phyloP scores from a whole-genome alignment of 2,797 vertebrate genomes.

The Gymnocypris eckloni region DNA sequence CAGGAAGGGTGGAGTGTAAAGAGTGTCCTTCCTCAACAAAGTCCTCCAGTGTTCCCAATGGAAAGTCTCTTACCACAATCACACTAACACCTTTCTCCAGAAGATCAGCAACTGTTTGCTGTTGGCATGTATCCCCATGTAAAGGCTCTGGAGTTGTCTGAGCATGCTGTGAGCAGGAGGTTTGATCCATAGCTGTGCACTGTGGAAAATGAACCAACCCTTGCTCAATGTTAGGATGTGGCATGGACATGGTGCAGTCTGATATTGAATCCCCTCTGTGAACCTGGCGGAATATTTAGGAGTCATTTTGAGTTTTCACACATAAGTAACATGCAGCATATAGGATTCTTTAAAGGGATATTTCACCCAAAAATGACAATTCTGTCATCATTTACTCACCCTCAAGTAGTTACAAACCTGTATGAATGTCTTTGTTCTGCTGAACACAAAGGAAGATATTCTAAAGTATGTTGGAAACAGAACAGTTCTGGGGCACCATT shows the following conservation, averaged over 20 bases:
- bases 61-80: conserved; percentile 76
- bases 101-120: conserved; percentile 59
- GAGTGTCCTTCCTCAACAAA: conserved; percentile 69
- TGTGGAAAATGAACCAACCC: conserved; percentile 68
- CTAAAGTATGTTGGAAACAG: no score
- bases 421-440: no score
- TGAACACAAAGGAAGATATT: no score
- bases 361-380: no score
- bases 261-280: conserved; percentile 37
- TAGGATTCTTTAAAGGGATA: not conserved
- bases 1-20: conserved; percentile 61
- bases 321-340: not conserved
- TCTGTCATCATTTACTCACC: no score
- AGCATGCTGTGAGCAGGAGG: not conserved
- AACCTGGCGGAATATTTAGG: conserved; percentile 63
- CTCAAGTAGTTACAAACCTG: no score
- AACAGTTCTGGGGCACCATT: no score
- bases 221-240: conserved; percentile 74
- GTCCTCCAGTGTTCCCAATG: conserved; percentile 76
- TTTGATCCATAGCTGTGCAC: conserved; percentile 8
- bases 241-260: conserved; percentile 38
- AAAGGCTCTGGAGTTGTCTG: conserved; percentile 32
- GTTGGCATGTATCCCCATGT: conserved; percentile 52
- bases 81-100: conserved; percentile 63
- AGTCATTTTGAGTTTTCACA: not conserved